Evolutionary conservation across 2,888 invertebrate species (phyloP), one percentile per base, ranked within the genome.

Genomic region (Lapara coniferarum): DNA sequence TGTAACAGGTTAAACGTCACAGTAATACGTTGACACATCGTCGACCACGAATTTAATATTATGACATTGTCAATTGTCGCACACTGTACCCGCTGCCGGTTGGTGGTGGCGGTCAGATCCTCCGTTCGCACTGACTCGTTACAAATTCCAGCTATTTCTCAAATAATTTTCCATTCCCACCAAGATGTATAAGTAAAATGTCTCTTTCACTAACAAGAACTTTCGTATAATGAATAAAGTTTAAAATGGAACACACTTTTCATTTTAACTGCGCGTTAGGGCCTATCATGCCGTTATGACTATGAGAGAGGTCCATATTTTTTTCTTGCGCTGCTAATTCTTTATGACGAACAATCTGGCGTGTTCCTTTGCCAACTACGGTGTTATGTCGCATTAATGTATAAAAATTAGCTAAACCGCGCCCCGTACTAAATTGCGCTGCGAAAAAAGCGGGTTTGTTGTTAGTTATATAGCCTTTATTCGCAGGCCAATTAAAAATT

Each of bases 401-500:
- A 70, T 74, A 74, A 53, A 73, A 74, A 80, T 81, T 82, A 79
- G 80, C 77, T 76, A 75, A 81, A 72, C 73, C 75, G 71, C 72
- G 71, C 72, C 72, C 74, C 77, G 77, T 77, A 78, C 80, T 78
- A 77, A 83, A 83, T 82, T 77, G 77, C 75, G 75, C 73, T 74
- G 77, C 80, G 75, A 81, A 82, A 82, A 83, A 77, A 69, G 72
- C 74, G 78, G 80, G 83, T 85, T 79, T 85, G 81, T 83, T 79
- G 80, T 82, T 83, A 84, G 81, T 82, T 84, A 84, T 81, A 83
- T 83, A 76, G 80, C 76, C 81, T 81, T 88, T 89, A 89, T 91
- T 89, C 87, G 79, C 82, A 84, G 82, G 87, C 89, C 90, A 91
- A 91, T 92, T 91, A 91, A 90, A 91, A 89, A 89, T 86, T 86